A percentile compares a stretch with the other conserved stretches of the same genome.
Evolutionary conservation across 2,113 vertebrate genomes (phyloP).

Genomic region (Lynx canadensis): DNA sequence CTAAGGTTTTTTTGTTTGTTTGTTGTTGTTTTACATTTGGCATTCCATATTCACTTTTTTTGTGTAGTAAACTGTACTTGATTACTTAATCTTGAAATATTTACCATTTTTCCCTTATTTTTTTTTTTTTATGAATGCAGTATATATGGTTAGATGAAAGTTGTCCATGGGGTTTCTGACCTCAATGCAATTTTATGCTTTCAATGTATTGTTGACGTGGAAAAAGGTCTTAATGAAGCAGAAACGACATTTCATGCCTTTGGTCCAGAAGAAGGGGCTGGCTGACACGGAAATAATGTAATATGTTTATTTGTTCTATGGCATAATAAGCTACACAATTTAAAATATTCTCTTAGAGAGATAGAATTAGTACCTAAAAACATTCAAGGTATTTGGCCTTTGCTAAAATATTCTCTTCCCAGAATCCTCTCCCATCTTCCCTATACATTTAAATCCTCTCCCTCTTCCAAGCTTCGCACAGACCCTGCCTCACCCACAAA

Average conservation of each 20-base stretch:
- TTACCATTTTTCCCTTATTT: not conserved
- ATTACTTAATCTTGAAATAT: not conserved
- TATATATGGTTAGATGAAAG: not conserved
- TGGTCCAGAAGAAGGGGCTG: not conserved
- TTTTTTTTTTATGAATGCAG: not conserved
- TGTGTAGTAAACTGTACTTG: not conserved
- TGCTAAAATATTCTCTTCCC: slow-evolving; percentile 21
- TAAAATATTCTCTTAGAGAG: slow-evolving; percentile 52
- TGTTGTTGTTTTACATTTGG: not conserved
- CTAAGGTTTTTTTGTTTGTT: not conserved
- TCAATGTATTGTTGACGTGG: not conserved
- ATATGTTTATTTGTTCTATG: not conserved
- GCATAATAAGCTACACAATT: slow-evolving; percentile 24
- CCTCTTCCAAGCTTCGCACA: not conserved
- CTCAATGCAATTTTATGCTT: not conserved
- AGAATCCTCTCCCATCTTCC: not conserved
- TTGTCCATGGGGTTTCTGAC: not conserved
- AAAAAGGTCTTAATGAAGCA: not conserved
- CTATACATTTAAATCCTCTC: not conserved
- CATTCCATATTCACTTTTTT: not conserved
- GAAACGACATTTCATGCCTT: not conserved
- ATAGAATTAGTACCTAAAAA: slow-evolving; percentile 45
- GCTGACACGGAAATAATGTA: not conserved
- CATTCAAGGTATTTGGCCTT: slow-evolving; percentile 46
- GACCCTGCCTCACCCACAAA: not conserved